Evolutionary conservation across 2,888 invertebrate species (phyloP).

Genomic region (Mythimna pallens): DNA sequence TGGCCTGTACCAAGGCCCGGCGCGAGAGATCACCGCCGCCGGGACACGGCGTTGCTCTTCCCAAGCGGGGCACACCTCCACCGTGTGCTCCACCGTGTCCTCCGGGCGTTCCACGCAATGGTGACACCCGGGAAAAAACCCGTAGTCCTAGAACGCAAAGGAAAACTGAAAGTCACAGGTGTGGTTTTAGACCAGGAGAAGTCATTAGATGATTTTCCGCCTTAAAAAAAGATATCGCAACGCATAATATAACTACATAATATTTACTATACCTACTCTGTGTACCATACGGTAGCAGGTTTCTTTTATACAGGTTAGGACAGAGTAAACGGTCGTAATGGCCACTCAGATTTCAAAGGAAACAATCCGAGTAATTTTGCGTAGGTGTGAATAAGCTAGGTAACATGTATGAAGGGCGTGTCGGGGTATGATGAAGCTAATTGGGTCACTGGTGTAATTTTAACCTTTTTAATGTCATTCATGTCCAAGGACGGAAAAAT

Average conservation of each 20-base stretch:
- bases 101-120: too few species aligned
- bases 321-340: conserved; percentile 31
- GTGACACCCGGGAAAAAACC: too few species aligned
- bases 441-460: conserved; percentile 30
- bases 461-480: conserved; percentile 5
- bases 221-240: too few species aligned
- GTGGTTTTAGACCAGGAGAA: too few species aligned
- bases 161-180: too few species aligned
- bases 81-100: too few species aligned
- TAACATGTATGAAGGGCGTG: neutral
- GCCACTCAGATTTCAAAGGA: conserved; percentile 42
- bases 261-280: neutral
- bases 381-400: conserved; percentile 10
- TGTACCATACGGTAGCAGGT: neutral
- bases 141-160: too few species aligned
- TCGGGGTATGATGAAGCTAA: neutral
- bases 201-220: too few species aligned
- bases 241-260: neutral
- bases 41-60: too few species aligned
- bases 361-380: conserved; percentile 26
- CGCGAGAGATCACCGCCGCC: too few species aligned
- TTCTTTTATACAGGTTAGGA: conserved; percentile 34
- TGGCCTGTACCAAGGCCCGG: too few species aligned
- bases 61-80: too few species aligned
- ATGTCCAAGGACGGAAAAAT: neutral